phyloP scores from a whole-genome alignment of 2,888 invertebrate species.

The Drosophila anomalipes region DNA sequence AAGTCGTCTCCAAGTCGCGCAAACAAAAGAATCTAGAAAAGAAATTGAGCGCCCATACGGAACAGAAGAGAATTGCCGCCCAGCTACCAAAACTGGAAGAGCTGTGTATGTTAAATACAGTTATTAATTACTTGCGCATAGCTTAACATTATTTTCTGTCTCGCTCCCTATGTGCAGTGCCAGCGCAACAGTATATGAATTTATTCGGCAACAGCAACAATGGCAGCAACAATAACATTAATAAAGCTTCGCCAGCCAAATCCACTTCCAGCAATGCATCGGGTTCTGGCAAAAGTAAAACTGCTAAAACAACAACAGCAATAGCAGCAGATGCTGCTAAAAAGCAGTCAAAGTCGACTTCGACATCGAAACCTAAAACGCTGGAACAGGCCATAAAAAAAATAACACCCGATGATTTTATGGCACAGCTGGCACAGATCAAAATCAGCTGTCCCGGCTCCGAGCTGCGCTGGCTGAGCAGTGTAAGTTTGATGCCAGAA shows the following conservation, averaged over 20 bases:
- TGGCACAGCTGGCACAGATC: slow-evolving; percentile 86
- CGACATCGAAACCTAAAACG: slow-evolving; percentile 74
- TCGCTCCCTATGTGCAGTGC: slow-evolving; percentile 86
- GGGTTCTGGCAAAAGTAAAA: slow-evolving; percentile 52
- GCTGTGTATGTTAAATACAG: slow-evolving; percentile 87
- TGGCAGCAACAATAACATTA: slow-evolving; percentile 42
- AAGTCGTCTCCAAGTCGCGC: slow-evolving; percentile 90
- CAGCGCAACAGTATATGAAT: slow-evolving; percentile 89
- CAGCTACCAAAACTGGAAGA: slow-evolving; percentile 91
- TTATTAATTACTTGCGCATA: neutral
- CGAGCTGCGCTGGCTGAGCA: slow-evolving; percentile 90
- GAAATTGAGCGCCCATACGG: slow-evolving; percentile 86
- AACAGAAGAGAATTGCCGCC: slow-evolving; percentile 85
- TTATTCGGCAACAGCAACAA: slow-evolving; percentile 82
- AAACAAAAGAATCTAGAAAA: slow-evolving; percentile 86
- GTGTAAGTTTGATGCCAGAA: slow-evolving; percentile 85
- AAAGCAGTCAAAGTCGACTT: slow-evolving; percentile 29
- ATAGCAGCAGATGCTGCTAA: neutral
- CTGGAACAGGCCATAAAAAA: slow-evolving; percentile 79
- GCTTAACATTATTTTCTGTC: neutral
- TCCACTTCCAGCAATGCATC: slow-evolving; percentile 64
- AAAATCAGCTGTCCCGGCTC: slow-evolving; percentile 89
- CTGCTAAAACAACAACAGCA: slow-evolving; percentile 31
- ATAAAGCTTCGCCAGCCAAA: slow-evolving; percentile 63
- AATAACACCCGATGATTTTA: slow-evolving; percentile 88